Evolutionary conservation across 1,140 invertebrate species (phyloP).

Genomic region (Catajapyx aquilonaris): DNA sequence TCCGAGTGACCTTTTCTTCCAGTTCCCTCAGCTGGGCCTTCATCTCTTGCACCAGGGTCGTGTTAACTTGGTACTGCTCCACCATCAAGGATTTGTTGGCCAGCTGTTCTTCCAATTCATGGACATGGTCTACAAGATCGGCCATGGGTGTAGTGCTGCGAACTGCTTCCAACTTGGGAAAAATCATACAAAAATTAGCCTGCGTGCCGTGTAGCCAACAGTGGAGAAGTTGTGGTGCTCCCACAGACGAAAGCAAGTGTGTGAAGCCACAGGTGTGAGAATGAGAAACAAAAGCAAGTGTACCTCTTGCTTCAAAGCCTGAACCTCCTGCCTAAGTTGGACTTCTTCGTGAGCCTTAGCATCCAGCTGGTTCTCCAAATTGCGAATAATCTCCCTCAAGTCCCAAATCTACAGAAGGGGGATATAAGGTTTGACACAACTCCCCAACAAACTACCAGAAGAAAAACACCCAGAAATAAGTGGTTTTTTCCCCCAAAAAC

Average conservation of each 20-base stretch:
- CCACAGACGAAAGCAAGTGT: too few species aligned
- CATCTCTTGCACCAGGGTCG: slow-evolving; percentile 26
- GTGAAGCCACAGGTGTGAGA: slow-evolving; percentile 1
- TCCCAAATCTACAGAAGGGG: slow-evolving; percentile 25
- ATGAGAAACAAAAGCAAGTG: slow-evolving; percentile 3
- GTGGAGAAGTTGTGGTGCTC: too few species aligned
- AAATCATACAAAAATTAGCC: too few species aligned
- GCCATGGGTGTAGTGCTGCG: too few species aligned
- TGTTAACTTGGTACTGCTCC: slow-evolving; percentile 30
- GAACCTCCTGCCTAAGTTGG: slow-evolving; percentile 23
- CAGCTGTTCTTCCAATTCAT: slow-evolving; percentile 29
- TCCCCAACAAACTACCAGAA: too few species aligned
- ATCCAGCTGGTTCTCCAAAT: slow-evolving; percentile 47
- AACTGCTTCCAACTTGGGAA: too few species aligned
- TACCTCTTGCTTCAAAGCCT: slow-evolving; percentile 16
- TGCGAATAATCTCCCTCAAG: slow-evolving; percentile 48
- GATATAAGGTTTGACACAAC: not conserved
- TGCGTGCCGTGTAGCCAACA: too few species aligned
- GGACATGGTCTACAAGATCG: too few species aligned
- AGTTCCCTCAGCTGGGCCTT: slow-evolving; percentile 32
- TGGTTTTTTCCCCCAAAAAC: too few species aligned
- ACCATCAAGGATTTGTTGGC: slow-evolving; percentile 28
- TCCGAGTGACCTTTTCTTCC: slow-evolving; percentile 33
- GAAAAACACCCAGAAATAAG: too few species aligned
- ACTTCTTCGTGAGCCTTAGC: slow-evolving; percentile 27